phyloP scores from a whole-genome alignment of 2,113 vertebrate species.

The Pterophyllum scalare region DNA sequence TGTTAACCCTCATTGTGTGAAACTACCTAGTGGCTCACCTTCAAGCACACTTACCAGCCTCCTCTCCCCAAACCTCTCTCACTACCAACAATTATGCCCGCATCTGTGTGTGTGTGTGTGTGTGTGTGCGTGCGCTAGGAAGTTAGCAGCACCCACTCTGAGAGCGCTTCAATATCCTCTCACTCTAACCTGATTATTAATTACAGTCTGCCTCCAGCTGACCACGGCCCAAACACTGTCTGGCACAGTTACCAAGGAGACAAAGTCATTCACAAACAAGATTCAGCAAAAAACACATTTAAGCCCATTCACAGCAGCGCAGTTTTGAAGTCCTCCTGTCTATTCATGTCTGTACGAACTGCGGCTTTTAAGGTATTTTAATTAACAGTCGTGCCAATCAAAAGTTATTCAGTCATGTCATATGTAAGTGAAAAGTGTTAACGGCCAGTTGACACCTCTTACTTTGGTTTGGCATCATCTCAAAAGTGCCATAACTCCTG shows the following conservation, averaged over 20 bases:
- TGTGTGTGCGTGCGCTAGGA: slow-evolving; percentile 45
- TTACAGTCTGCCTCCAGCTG: slow-evolving; percentile 64
- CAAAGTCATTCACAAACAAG: slow-evolving; percentile 59
- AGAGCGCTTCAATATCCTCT: slow-evolving; percentile 63
- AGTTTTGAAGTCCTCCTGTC: not conserved
- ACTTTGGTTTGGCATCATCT: slow-evolving; percentile 22
- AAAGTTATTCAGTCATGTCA: not conserved
- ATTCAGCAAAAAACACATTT: slow-evolving; percentile 29
- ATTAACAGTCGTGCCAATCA: slow-evolving; percentile 4
- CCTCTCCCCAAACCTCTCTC: slow-evolving; percentile 61
- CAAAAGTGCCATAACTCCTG: slow-evolving; percentile 24
- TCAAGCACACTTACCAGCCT: slow-evolving; percentile 72
- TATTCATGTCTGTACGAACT: not conserved
- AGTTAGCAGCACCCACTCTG: slow-evolving; percentile 43
- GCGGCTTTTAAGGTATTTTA: slow-evolving; percentile 7
- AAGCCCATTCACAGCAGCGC: not conserved
- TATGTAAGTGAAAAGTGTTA: not conserved
- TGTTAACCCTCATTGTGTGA: slow-evolving; percentile 78
- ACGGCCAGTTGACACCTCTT: slow-evolving; percentile 23
- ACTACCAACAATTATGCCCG: slow-evolving; percentile 53
- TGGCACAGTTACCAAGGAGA: slow-evolving; percentile 69
- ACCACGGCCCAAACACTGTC: slow-evolving; percentile 60
- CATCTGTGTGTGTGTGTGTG: slow-evolving; percentile 13
- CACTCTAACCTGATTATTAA: slow-evolving; percentile 74
- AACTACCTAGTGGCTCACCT: slow-evolving; percentile 69